These are phyloP conservation scores for Ailuropoda melanoleuca DNA, from an alignment of 2,113 vertebrate genomes.

Conservation along the genomic window DNA sequence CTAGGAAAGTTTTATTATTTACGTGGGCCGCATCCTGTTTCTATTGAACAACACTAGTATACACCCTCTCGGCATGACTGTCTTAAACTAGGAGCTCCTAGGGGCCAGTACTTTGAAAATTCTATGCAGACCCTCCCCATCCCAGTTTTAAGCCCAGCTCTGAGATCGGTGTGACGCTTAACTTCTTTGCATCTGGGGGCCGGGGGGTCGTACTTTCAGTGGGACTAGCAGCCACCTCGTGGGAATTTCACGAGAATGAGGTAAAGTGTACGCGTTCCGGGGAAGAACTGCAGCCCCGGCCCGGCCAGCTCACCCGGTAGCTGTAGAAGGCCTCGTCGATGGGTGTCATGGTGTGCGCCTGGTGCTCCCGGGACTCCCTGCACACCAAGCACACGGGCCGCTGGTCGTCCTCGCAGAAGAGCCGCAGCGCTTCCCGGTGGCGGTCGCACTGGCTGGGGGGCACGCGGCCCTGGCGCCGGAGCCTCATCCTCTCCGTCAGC, in stretches of 20 bases:
- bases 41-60: background rate
- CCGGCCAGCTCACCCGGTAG: slow-evolving; percentile 41
- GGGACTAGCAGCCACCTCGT: background rate
- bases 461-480: background rate
- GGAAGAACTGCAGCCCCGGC: background rate
- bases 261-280: background rate
- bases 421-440: slow-evolving; percentile 40
- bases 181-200: background rate
- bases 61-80: background rate
- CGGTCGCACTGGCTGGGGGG: background rate
- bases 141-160: background rate
- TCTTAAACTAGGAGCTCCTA: background rate
- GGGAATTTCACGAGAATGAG: background rate
- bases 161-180: background rate
- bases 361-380: slow-evolving; percentile 33
- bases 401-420: slow-evolving; percentile 59
- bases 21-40: background rate
- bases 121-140: background rate
- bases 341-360: background rate
- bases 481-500: background rate
- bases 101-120: background rate
- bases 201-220: background rate
- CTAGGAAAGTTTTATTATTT: background rate
- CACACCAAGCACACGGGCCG: slow-evolving; percentile 45
- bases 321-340: slow-evolving; percentile 28